Conservation (phyloP, 2,888 invertebrate species). For the Ditula angustiorana region DNA sequence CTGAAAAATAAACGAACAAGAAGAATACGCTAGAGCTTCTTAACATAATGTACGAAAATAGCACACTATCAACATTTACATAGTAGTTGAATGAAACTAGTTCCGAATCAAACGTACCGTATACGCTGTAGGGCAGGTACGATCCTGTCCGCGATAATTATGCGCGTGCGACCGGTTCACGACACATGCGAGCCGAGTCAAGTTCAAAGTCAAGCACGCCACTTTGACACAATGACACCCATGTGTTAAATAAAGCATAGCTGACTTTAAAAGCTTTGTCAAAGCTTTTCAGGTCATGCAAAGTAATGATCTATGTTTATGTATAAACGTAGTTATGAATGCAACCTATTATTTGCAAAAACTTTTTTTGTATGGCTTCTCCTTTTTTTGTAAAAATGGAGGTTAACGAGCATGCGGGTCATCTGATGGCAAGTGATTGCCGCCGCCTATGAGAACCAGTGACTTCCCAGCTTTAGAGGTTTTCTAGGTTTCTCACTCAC, state of each 20-base stretch:
- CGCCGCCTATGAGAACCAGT: no score
- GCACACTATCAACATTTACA: constrained; percentile 3
- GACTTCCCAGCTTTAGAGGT: no score
- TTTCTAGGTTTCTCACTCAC: no score
- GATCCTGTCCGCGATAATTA: constrained; percentile 27
- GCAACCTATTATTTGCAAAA: no score
- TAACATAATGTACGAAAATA: constrained; percentile 3
- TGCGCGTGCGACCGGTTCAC: constrained; percentile 39
- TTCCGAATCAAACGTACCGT: constrained; percentile 14
- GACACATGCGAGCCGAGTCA: constrained; percentile 32
- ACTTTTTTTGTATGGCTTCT: no score
- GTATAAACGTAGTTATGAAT: no score
- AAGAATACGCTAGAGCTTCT: not conserved
- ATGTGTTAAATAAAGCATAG: not conserved
- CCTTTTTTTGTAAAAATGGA: no score
- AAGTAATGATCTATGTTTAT: no score
- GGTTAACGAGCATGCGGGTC: no score
- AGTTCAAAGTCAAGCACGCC: constrained; percentile 37
- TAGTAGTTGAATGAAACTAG: constrained; percentile 25
- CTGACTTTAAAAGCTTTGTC: not conserved
- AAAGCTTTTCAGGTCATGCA: no score
- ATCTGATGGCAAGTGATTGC: no score
- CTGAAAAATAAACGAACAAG: no score
- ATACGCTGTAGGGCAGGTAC: constrained; percentile 1
- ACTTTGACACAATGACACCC: constrained; percentile 24